Evolutionary conservation across 1,140 invertebrate genomes (phyloP), one percentile per base, ranked within the genome.

Genomic region (Sogatella furcifera): DNA sequence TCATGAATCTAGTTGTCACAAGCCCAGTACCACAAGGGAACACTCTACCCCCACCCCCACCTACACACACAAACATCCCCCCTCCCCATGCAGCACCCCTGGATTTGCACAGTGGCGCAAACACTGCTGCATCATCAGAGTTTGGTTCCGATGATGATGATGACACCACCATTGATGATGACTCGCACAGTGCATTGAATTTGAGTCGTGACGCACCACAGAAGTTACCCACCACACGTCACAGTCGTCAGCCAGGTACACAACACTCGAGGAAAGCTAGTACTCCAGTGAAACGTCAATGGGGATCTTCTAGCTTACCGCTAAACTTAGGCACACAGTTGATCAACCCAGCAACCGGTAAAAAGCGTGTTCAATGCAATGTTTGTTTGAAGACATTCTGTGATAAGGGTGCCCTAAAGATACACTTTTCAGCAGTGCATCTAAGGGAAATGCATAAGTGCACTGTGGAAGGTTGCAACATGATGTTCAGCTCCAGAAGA

Each of bases 371-470:
- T 5, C 92, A 98, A 70, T 99, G 97, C 74, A 95, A 96, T 69
- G 94, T 96, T 34, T 99, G 97, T 71, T 78, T 97, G 55, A 98
- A 99, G 75, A 98, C 96, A 28, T 99, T 99, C 77, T 99, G 97
- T 80, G 97, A 99, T 78, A 99, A 99, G 78, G 95, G 95, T 56
- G 97, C 97, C 0, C 78, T 99, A 1, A 99, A 99, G 76, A 99
- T 99, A 21, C 97, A 99, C 72, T 99, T 98, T 71, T 98, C 95
- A 52, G 97, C 97, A 0, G 97, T 99, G 6, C 97, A 99, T 74
- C 73, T 99, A 59, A 83, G 93, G 17, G 97, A 99, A 78, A 99
- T 99, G 96, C 97, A 99, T 74, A 95, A 95, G 73, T 99, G 97
- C 72, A 97, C 95, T 0, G 94, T 99, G 0, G 90, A 95, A 69